Evolutionary conservation across 1,140 invertebrate genomes (phyloP).

Genomic region (Rhopalosiphum maidis): DNA sequence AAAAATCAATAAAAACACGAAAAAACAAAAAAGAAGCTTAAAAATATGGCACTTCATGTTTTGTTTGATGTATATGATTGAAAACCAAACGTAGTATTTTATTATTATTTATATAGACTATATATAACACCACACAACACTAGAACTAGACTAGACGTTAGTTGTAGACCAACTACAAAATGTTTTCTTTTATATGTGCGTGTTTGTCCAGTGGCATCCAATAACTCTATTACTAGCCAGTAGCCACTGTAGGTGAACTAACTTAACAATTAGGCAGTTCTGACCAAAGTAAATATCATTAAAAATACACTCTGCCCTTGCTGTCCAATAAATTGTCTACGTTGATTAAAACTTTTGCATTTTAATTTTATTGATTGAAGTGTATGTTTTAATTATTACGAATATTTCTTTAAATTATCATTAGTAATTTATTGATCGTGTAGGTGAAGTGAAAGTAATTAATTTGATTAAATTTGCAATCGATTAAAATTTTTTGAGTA

Average conservation of each 20-base stretch:
- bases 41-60: neutral
- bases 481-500: neutral
- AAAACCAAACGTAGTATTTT: neutral
- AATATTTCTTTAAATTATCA: neutral
- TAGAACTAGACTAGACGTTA: neutral
- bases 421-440: neutral
- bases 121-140: neutral
- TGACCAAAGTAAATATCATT: neutral
- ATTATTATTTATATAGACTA: neutral
- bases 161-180: neutral
- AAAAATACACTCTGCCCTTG: neutral
- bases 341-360: neutral
- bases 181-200: neutral
- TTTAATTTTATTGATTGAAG: neutral
- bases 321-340: neutral
- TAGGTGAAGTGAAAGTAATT: neutral
- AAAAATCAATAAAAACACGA: too few relatives aligned
- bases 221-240: neutral
- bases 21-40: neutral
- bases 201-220: neutral
- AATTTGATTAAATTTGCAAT: neutral
- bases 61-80: neutral
- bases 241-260: neutral
- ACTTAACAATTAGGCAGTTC: neutral
- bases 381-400: neutral